Conservation (phyloP, 2,113 vertebrate genomes). For the Brachyhypopomus gauderio region DNA sequence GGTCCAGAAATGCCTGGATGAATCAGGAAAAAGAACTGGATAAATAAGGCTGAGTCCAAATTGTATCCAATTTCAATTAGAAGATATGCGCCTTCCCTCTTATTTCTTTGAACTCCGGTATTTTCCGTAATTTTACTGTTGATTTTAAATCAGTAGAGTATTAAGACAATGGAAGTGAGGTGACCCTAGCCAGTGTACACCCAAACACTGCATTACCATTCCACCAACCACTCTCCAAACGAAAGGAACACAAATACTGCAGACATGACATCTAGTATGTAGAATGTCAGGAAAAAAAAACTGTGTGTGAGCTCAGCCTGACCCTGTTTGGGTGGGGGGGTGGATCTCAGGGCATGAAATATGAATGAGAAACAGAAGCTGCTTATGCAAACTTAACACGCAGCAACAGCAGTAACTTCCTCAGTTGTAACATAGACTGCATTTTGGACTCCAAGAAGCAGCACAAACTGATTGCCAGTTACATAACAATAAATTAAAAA, state of each 20-base stretch:
- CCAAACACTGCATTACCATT: no score
- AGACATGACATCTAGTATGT: constrained; percentile 37
- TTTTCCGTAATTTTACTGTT: no score
- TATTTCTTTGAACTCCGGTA: no score
- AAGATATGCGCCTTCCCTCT: no score
- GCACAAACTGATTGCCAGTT: constrained; percentile 15
- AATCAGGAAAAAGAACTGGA: no score
- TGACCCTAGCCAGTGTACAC: no score
- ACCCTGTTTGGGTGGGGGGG: constrained; percentile 14
- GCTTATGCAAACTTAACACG: constrained; percentile 15
- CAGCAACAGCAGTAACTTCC: constrained; percentile 17
- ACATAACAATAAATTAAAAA: constrained; percentile 24
- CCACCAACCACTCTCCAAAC: not conserved
- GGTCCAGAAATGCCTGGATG: no score
- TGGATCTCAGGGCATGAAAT: constrained; percentile 27
- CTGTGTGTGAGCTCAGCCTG: constrained; percentile 28
- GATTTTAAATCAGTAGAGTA: no score
- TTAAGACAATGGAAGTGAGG: no score
- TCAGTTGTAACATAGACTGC: not conserved
- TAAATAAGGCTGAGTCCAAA: no score
- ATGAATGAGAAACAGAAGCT: constrained; percentile 35
- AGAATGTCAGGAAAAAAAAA: constrained; percentile 18
- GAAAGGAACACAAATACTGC: not conserved
- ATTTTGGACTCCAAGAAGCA: not conserved
- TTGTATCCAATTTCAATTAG: no score